Base-by-base conservation (phyloP, 2,797 vertebrate species). In the Dendrocincla fuliginosa region DNA sequence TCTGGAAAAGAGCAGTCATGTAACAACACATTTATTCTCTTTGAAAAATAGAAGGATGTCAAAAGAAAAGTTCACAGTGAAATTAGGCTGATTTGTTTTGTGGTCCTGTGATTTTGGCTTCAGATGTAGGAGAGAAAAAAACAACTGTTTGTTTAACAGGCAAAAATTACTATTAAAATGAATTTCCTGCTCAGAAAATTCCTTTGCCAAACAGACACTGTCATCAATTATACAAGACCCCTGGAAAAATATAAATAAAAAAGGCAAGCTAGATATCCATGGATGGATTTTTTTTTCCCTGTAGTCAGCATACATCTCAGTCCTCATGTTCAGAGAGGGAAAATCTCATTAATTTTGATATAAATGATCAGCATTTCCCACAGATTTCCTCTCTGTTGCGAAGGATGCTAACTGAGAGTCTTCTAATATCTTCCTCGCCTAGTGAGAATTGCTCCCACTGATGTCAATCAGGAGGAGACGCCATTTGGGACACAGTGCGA, bases 41-140 rank as follows among this genome's bases (percentile, higher is more conserved):
- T 97, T 98, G 98, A 98, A 97, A 98, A 98, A 97, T 93, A 97
- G 96, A 97, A 97, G 78, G 83, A 97, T 97, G 97, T 98, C 97
- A 97, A 96, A 97, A 95, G 95, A 95, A 97, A 98, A 97, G 96
- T 98, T 98, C 97, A 98, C 42, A 37, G 95, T 93, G 90, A 97
- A 98, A 98, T 98, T 97, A 98, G 91, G 83, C 95, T 97, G 96
- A 97, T 97, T 98, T 98, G 97, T 97, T 98, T 98, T 97, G 94
- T 90, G 83, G 81, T 90, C 91, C 85, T 97, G 90, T 97, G 97
- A 97, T 97, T 97, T 95, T 89, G 74, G 49, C 71, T 91, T 91
- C 78, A 94, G 95, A 98, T 94, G 91, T 89, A 94, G 71, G 77
- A 84, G 46, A 33, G 56, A 49, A 86, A 63, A 92, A 93, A 81